A percentile compares a stretch with the other conserved stretches of the same genome.
phyloP scores from a whole-genome alignment of 1,140 invertebrate genomes.

The Brevipalpus yothersi region DNA sequence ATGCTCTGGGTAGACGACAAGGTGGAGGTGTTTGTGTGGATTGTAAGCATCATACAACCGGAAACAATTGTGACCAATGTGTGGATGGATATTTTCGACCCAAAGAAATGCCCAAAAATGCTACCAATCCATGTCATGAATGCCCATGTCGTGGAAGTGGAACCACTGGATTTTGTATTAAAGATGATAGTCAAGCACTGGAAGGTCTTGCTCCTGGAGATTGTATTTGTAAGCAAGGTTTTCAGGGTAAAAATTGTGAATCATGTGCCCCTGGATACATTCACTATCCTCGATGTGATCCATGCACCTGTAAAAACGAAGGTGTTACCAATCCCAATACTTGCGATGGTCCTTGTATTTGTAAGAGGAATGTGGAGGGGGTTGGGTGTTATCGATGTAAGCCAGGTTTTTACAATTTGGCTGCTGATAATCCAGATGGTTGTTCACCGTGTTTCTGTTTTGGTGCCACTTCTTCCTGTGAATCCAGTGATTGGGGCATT shows the following conservation, averaged over 20 bases:
- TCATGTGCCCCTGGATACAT: constrained; percentile 52
- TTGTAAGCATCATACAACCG: constrained; percentile 75
- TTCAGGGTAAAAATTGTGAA: constrained; percentile 52
- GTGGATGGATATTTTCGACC: constrained; percentile 53
- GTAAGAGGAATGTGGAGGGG: constrained; percentile 51
- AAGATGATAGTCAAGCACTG: constrained; percentile 19
- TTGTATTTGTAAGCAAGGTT: constrained; percentile 64
- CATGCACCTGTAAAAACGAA: constrained; percentile 51
- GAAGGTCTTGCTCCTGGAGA: constrained; percentile 56
- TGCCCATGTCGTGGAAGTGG: constrained; percentile 65
- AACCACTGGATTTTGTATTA: constrained; percentile 68
- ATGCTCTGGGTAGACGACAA: constrained; percentile 69
- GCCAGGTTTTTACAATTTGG: constrained; percentile 49
- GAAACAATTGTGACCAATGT: constrained; percentile 92
- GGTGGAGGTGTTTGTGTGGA: constrained; percentile 78
- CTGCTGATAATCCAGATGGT: constrained; percentile 43
- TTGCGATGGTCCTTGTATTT: constrained; percentile 55
- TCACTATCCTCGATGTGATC: constrained; percentile 48
- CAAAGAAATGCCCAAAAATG: constrained; percentile 51
- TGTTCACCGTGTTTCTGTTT: constrained; percentile 81
- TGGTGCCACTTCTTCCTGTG: constrained; percentile 46
- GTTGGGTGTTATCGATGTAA: constrained; percentile 46
- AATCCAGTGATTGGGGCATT: constrained; percentile 21
- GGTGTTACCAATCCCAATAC: constrained; percentile 34
- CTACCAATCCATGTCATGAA: constrained; percentile 51